A percentile compares a stretch with the other conserved stretches of the same genome.
Evolutionary conservation across 2,113 vertebrate species (phyloP).

Genomic region (Papio anubis): DNA sequence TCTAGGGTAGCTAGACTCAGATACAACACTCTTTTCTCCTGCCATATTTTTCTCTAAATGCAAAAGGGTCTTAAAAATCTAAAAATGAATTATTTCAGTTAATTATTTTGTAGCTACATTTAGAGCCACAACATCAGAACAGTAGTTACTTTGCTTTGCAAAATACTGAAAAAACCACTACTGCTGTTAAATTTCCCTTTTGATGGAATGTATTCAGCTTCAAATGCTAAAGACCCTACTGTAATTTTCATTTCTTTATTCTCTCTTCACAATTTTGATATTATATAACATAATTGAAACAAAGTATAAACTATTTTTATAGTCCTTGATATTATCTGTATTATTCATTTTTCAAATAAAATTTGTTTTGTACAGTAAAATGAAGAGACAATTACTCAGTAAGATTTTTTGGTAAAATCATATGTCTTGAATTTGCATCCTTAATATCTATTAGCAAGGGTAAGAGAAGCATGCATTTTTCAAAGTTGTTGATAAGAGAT

Average conservation of each 20-base stretch:
- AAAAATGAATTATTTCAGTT: background rate
- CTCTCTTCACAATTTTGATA: background rate
- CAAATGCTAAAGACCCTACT: background rate
- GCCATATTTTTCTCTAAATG: background rate
- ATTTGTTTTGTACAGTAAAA: background rate
- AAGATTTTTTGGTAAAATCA: background rate
- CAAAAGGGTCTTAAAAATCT: background rate
- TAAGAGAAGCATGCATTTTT: background rate
- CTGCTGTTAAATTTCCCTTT: background rate
- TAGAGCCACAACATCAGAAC: background rate
- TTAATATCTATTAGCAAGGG: background rate
- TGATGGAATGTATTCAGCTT: background rate
- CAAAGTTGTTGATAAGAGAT: background rate
- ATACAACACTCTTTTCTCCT: background rate
- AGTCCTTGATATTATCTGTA: background rate
- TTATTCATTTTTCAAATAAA: background rate
- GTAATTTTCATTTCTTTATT: background rate
- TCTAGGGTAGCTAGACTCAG: background rate
- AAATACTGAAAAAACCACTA: background rate
- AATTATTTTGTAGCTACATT: background rate
- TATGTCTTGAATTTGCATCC: background rate
- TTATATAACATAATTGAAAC: background rate
- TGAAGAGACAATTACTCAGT: background rate
- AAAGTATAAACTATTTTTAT: background rate
- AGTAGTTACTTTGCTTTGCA: background rate